Conservation (phyloP, 2,797 vertebrate species). For the Muraenolepis orangiensis region DNA sequence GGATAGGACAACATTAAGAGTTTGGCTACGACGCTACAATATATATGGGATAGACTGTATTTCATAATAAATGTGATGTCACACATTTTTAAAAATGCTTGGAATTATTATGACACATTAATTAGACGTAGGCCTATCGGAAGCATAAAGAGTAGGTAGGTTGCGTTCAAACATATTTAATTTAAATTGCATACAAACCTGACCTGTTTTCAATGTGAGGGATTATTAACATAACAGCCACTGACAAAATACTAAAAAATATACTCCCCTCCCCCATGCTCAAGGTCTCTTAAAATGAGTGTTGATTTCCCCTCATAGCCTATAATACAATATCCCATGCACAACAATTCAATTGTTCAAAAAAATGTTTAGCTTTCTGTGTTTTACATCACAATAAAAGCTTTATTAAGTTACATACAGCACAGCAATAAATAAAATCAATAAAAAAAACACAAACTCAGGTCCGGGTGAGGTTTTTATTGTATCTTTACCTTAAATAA, state of each 20-base stretch:
- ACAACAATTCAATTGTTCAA: neutral
- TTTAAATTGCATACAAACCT: neutral
- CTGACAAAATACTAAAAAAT: neutral
- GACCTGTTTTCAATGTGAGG: neutral
- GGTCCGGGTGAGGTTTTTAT: conserved; percentile 66
- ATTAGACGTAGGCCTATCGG: neutral
- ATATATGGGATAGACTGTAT: no score
- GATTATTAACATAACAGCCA: no score
- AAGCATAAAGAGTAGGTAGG: neutral
- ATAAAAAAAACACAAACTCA: conserved; percentile 13
- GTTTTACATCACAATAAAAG: neutral
- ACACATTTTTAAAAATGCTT: neutral
- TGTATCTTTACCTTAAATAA: conserved; percentile 70
- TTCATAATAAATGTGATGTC: neutral
- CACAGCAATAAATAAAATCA: conserved; percentile 8
- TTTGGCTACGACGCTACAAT: no score
- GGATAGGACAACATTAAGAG: no score
- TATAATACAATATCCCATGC: neutral
- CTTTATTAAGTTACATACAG: neutral
- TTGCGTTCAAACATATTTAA: neutral
- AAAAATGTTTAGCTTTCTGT: neutral
- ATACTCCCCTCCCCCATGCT: neutral
- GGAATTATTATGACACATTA: neutral
- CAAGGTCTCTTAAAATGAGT: neutral
- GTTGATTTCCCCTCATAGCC: neutral